Evolutionary conservation across 2,113 vertebrate species (phyloP), one percentile per base, ranked within the genome.

Genomic region (Reinhardtius hippoglossoides): DNA sequence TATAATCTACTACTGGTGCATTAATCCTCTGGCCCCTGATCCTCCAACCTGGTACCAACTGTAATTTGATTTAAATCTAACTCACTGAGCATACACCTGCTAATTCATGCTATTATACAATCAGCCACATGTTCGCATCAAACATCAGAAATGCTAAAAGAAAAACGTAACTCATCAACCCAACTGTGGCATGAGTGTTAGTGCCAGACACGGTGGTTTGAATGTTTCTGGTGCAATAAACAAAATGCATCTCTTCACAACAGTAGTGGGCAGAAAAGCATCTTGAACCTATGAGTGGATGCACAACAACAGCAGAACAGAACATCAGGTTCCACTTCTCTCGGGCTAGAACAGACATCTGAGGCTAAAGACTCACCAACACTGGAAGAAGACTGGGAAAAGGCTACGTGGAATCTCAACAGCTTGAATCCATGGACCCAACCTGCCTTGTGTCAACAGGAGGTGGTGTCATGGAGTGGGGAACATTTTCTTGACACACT

Each of bases 61-160:
- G 54, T 56, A 52, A 60, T 26, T 54, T 23, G 24, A 37, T 74
- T 70, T 44, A 52, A 78, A 74, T 60, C 15, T 6, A 23, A 59
- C 15, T 18, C 56, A 18, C 15, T 42, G 10, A 42, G 40, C 10
- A 42, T 13, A 42, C 40, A 52, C 7, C 50, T 20, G 20, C 50
- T 52, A 20, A 52, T 52, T 52, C 50, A 20, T 52, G 50, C 2
- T 9, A n/a, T 52, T 13, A 23, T 55, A 10, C 10, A 52, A 52
- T 20, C 50, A n/a, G 2, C 50, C 16, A 52, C 50, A 21, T 61
- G 20, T 40, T 61, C 10, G n/a, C 31, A 12, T 42, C 2, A 12
- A 61, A 61, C 31, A 61, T n/a, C 16, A n/a, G 3, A 35, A 9
- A 4, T 3, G 15, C 3, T 15, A 16, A 2, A 46, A 46, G 15